Percentiles rank a stretch among this genome's conserved stretches.
Evolutionary conservation across 2,113 vertebrate genomes (phyloP).

Genomic region (Hucho hucho): DNA sequence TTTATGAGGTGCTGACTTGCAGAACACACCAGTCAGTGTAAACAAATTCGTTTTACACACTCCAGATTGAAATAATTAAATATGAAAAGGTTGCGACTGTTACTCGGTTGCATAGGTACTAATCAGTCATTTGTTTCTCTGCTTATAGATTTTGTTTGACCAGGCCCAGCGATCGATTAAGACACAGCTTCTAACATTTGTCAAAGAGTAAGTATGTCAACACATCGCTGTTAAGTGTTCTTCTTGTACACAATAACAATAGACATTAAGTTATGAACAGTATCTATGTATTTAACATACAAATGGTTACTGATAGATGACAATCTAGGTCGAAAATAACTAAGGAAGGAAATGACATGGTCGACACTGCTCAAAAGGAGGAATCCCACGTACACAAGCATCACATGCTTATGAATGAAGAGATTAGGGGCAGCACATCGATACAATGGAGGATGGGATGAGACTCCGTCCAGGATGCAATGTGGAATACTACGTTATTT

Average conservation of each 20-base stretch:
- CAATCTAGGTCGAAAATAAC: not conserved
- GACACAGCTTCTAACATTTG: constrained; percentile 91
- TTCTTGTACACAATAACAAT: too few relatives aligned
- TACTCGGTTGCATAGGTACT: not conserved
- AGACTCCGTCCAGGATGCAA: not conserved
- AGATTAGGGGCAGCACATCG: not conserved
- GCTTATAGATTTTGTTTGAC: constrained; percentile 91
- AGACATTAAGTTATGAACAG: too few relatives aligned
- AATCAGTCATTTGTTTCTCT: constrained; percentile 40
- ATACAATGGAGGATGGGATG: not conserved
- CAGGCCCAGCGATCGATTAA: constrained; percentile 97
- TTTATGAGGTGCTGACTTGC: not conserved
- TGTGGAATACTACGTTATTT: not conserved
- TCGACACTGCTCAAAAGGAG: not conserved
- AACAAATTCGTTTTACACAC: not conserved
- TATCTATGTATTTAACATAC: too few relatives aligned
- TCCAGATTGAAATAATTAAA: not conserved
- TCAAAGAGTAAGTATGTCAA: constrained; percentile 91
- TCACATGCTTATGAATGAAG: constrained; percentile 3
- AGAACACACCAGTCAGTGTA: not conserved
- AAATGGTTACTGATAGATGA: too few relatives aligned
- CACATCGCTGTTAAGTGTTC: too few relatives aligned
- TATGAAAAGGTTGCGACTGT: not conserved
- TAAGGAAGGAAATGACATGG: not conserved
- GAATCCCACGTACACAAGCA: not conserved